Evolutionary conservation across 2,888 invertebrate genomes (phyloP), one percentile per base, ranked within the genome.

Genomic region (Apotomis betuletana): DNA sequence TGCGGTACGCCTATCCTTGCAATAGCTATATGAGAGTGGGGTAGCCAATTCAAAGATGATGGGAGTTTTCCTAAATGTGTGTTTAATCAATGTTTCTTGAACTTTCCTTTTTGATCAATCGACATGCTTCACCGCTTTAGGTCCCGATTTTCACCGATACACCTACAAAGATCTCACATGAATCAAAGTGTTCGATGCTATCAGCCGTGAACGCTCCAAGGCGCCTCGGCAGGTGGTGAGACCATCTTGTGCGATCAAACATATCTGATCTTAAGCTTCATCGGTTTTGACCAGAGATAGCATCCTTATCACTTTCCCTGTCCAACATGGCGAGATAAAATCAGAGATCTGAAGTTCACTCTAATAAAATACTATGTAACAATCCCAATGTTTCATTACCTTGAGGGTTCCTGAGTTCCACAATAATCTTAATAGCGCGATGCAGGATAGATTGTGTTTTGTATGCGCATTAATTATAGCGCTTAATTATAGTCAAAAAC

Each of bases 181-280:
- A 36, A 54, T 64, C 64, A 65, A 55, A 64, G 55, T 46, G n/a
- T 44, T 60, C 15, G 15, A 12, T n/a, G n/a, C 12, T 55, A 27
- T 12, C 55, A 55, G 44, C 44, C 27, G 41, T 57, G 44, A 65
- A 55, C 55, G 46, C 63, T 65, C 44, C 55, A 15, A 27, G 8
- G 51, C n/a, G 4, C 6, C 61, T 9, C 44, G 63, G 41, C 52
- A 63, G 13, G 44, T 15, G n/a, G 6, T 54, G 5, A 46, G 44
- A 55, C 38, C n/a, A 63, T 12, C 44, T 41, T 44, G 27, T 12
- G 13, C 5, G 64, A 46, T 54, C 12, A 55, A 55, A 46, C 64
- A 27, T 65, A 65, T 46, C 55, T 27, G 64, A 55, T 65, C 46
- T 55, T 54, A n/a, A 46, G n/a, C 54, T 8, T 15, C 64, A 65